These are phyloP conservation scores for Polyommatus iphigenia DNA, from an alignment of 2,888 invertebrate genomes.

Conservation along the genomic window DNA sequence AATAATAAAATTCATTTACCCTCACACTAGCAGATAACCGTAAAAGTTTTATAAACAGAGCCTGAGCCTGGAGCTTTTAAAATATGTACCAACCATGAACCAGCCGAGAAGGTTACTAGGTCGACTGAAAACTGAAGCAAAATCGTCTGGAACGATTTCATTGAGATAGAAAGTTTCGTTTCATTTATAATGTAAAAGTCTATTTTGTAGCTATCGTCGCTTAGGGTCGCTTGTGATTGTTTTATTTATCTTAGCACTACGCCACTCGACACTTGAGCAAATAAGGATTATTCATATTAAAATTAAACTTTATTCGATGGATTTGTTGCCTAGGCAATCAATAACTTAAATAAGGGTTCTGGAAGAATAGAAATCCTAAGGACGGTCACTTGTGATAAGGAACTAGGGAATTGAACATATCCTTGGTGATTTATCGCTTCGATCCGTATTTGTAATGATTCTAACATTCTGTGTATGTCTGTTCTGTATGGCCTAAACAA, in stretches of 20 bases:
- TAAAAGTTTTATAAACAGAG: background rate
- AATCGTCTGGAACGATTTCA: background rate
- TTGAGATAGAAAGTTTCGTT: slow-evolving; percentile 7
- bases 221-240: background rate
- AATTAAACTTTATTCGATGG: background rate
- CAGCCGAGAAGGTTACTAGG: background rate
- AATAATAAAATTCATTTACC: too few species aligned
- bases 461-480: too few species aligned
- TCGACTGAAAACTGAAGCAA: background rate
- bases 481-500: too few species aligned
- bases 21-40: background rate
- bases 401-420: too few species aligned
- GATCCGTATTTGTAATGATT: too few species aligned
- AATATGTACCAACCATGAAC: background rate
- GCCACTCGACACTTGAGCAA: background rate
- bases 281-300: background rate
- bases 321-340: background rate
- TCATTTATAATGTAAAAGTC: slow-evolving; percentile 8
- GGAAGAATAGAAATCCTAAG: background rate
- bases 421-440: too few species aligned
- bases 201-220: background rate
- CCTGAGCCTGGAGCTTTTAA: background rate
- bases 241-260: background rate
- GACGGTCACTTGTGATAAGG: too few species aligned
- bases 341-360: background rate